A percentile compares a stretch with the other conserved stretches of the same genome.
These are phyloP conservation scores for Thymelicus lineola DNA, from an alignment of 2,888 invertebrate genomes.

Conservation along the genomic window DNA sequence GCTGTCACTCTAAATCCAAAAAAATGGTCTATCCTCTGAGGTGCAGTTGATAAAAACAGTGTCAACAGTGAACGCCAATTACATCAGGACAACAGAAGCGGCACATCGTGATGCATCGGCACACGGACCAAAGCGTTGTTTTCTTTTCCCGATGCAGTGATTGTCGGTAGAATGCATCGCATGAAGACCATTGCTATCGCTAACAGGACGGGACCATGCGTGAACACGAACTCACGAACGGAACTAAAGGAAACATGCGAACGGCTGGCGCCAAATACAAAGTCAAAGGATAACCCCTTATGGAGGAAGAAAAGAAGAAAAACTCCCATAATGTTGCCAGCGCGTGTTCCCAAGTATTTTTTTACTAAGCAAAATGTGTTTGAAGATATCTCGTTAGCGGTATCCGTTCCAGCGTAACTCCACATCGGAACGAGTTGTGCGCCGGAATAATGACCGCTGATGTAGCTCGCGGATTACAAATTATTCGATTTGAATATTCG, in stretches of 20 bases:
- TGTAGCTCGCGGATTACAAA: constrained; percentile 20
- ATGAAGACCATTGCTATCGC: constrained; percentile 14
- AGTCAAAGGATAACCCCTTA: constrained; percentile 17
- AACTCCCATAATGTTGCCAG: not conserved
- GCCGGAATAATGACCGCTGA: constrained; percentile 45
- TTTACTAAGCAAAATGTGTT: constrained; percentile 39
- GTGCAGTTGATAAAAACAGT: constrained; percentile 32
- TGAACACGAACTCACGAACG: constrained; percentile 45
- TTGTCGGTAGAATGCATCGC: constrained; percentile 11
- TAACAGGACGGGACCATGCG: constrained; percentile 20
- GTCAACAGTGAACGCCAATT: constrained; percentile 42
- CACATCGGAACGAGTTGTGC: constrained; percentile 51
- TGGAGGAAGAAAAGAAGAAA: not conserved
- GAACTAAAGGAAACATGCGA: constrained; percentile 59
- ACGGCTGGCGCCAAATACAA: constrained; percentile 27
- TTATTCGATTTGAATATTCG: constrained; percentile 48
- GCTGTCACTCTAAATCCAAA: not conserved
- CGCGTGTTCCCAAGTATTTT: constrained; percentile 24
- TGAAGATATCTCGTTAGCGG: constrained; percentile 58
- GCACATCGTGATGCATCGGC: not conserved
- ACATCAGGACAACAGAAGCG: not conserved
- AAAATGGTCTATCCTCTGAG: not conserved
- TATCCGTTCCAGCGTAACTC: constrained; percentile 50
- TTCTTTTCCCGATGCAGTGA: constrained; percentile 21
- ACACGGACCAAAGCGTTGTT: constrained; percentile 19